A percentile compares a stretch with the other conserved stretches of the same genome.
Conservation (phyloP, 2,113 vertebrate genomes). For the Myocastor coypus region DNA sequence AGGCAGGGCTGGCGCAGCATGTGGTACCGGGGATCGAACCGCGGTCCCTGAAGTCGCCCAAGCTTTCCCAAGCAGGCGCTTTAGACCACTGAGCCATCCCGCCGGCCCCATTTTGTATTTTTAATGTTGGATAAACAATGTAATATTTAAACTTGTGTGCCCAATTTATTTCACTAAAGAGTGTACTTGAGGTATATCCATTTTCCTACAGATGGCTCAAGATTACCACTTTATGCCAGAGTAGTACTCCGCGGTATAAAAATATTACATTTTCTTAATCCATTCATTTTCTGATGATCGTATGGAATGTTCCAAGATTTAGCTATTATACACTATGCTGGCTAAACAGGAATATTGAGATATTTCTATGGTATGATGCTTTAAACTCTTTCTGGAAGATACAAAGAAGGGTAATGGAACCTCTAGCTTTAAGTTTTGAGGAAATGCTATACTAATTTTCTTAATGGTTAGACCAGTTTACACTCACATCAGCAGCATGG, state of each 20-base stretch:
- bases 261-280: not conserved
- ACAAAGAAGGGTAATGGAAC: not conserved
- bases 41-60: no score
- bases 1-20: no score
- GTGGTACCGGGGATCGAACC: no score
- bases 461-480: not conserved
- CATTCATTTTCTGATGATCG: not conserved
- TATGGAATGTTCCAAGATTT: not conserved
- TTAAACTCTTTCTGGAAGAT: not conserved
- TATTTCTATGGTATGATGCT: not conserved
- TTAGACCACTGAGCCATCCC: no score
- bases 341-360: not conserved
- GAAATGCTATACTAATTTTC: not conserved
- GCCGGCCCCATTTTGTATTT: no score
- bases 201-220: not conserved
- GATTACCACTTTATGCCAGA: not conserved
- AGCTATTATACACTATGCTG: not conserved
- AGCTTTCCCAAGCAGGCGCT: no score
- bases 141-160: not conserved
- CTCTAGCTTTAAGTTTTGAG: not conserved
- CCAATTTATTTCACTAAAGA: not conserved
- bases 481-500: not conserved
- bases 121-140: not conserved
- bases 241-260: not conserved
- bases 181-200: not conserved